Evolutionary conservation across 1,140 invertebrate genomes (phyloP).

Genomic region (Drosophila triauraria): DNA sequence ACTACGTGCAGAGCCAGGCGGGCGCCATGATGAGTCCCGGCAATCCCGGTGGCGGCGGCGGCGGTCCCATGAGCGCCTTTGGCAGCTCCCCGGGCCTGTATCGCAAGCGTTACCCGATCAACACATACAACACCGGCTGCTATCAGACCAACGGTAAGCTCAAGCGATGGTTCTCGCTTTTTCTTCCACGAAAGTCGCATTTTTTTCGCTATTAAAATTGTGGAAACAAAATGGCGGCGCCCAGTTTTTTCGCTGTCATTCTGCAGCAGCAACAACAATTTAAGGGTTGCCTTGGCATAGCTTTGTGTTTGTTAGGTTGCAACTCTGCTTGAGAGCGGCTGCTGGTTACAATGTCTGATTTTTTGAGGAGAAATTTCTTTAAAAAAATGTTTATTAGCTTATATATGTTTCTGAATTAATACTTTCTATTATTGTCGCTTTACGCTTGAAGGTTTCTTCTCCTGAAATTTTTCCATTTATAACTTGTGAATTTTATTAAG

Average conservation of each 20-base stretch:
- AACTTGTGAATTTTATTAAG: too few relatives aligned
- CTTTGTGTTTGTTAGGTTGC: neutral
- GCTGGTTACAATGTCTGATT: too few relatives aligned
- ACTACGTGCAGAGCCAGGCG: slow-evolving; percentile 54
- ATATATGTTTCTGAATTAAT: too few relatives aligned
- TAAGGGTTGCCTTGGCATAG: neutral
- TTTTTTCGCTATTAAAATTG: neutral
- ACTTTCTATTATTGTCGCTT: too few relatives aligned
- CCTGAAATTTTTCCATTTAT: too few relatives aligned
- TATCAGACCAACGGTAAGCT: slow-evolving; percentile 69
- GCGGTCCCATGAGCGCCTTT: slow-evolving; percentile 24
- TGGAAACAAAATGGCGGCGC: neutral
- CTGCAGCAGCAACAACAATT: neutral
- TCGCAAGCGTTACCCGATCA: slow-evolving; percentile 68
- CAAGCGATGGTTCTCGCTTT: neutral
- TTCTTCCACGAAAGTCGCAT: too few relatives aligned
- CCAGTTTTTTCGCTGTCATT: neutral
- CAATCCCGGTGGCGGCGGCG: neutral
- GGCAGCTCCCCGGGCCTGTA: slow-evolving; percentile 44
- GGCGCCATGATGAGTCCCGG: slow-evolving; percentile 35
- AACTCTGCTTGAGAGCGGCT: neutral
- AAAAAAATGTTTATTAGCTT: too few relatives aligned
- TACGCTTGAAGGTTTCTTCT: too few relatives aligned
- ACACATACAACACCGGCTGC: slow-evolving; percentile 38
- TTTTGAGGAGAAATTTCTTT: too few relatives aligned